Base-by-base conservation (phyloP, 2,888 invertebrate species). In the Cyaniris semiargus region DNA sequence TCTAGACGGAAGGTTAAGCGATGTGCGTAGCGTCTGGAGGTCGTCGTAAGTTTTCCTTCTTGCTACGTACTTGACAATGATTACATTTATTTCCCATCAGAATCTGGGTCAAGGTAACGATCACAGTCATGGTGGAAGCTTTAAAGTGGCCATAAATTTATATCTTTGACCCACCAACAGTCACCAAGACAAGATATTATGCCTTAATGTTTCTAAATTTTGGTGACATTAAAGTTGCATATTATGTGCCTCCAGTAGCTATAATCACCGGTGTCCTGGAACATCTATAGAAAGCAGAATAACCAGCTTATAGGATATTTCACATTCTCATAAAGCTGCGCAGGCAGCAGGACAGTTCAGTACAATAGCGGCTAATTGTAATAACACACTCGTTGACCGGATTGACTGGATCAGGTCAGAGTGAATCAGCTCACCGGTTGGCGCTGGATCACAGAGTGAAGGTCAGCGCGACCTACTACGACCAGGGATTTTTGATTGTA, bases 331-430 rank as follows among this genome's bases (percentile, higher is more conserved):
- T 1, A 4, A 15, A 1, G 15, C 5, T 66, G 27, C 5, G 27
- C 5, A 13, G 0, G 27, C 13, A 23, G 6, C 15, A 15, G 1
- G 23, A 23, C 60, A 15, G 27, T 15, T 66, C 13, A 27, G 15
- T 23, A 66, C 66, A 66, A 23, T 27, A 23, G 27, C 3, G 23
- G 13, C 27, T 27, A 66, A 15, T 66, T 66, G 27, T 27, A 66
- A 27, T 66, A 23, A 60, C 58, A 10, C 10, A 66, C 66, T 27
- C 27, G 27, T 5, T 31, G 27, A 66, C 66, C 66, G 66, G 5
- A 66, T 66, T 66, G 31, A 66, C 66, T 66, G 27, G 66, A 66
- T 66, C 66, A 15, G 66, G 66, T 66, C 27, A 15, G 66, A 60
- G 60, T 60, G 60, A 60, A 60, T 23, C 60, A 60, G 60, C 15